These are phyloP conservation scores for Manacus vitellinus DNA, from an alignment of 2,113 vertebrate genomes.

Conservation along the genomic window DNA sequence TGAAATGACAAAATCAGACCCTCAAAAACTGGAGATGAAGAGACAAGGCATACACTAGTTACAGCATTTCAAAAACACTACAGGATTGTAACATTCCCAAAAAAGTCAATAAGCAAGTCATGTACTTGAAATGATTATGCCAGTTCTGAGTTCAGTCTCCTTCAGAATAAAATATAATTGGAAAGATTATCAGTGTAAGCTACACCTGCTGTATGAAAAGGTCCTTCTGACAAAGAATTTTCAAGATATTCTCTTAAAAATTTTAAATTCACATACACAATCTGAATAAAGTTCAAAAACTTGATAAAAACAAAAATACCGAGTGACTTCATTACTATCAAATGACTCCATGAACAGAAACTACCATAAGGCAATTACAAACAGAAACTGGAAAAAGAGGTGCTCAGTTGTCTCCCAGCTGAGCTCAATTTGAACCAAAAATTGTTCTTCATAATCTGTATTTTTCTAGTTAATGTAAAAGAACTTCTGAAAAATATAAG, in stretches of 20 bases:
- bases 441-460: not conserved
- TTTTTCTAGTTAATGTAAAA: not conserved
- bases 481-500: not conserved
- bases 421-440: not conserved
- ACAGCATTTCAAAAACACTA: not conserved
- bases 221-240: not conserved
- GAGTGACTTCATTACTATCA: not conserved
- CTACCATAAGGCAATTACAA: not conserved
- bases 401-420: not conserved
- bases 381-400: not conserved
- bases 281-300: not conserved
- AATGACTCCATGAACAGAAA: not conserved
- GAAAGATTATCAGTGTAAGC: not conserved
- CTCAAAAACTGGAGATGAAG: not conserved
- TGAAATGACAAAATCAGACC: not conserved
- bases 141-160: not conserved
- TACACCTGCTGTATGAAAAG: not conserved
- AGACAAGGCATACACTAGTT: not conserved
- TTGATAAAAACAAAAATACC: not conserved
- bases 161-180: not conserved
- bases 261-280: fast-evolving
- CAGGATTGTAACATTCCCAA: not conserved
- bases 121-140: not conserved
- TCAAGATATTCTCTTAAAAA: not conserved
- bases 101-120: not conserved